Evolutionary conservation across 2,888 invertebrate species (phyloP).

Genomic region (Andricus quercusramuli): DNA sequence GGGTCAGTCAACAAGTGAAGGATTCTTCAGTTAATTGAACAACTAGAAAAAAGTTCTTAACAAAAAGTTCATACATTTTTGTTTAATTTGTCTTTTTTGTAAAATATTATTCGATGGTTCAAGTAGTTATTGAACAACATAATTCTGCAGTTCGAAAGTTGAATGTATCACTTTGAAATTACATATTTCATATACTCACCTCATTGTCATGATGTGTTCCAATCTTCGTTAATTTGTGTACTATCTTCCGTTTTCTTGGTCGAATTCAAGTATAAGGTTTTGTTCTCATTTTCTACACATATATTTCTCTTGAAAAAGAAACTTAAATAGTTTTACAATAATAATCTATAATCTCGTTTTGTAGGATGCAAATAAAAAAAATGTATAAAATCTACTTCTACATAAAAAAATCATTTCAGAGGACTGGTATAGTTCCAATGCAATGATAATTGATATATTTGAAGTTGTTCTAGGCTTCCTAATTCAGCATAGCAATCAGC

Average conservation of each 20-base stretch:
- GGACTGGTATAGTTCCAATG: slow-evolving; percentile 26
- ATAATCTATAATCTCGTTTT: slow-evolving; percentile 30
- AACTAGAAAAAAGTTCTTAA: too few relatives aligned
- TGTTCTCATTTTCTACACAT: neutral
- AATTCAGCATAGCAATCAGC: slow-evolving; percentile 75
- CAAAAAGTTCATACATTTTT: too few relatives aligned
- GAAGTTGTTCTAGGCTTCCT: slow-evolving; percentile 18
- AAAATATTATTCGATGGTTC: too few relatives aligned
- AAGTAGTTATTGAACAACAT: too few relatives aligned
- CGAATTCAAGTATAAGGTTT: neutral
- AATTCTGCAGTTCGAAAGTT: neutral
- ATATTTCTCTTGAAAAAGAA: neutral
- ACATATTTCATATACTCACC: too few relatives aligned
- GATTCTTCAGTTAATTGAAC: too few relatives aligned
- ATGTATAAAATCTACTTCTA: slow-evolving; percentile 21
- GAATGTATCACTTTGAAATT: neutral
- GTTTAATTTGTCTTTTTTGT: too few relatives aligned
- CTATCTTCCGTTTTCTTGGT: neutral
- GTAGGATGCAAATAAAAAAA: neutral
- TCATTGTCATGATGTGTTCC: neutral
- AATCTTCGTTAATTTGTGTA: neutral
- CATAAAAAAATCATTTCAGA: neutral
- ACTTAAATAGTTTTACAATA: neutral
- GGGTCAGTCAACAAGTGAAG: too few relatives aligned
- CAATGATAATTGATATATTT: neutral